Percentiles rank a stretch among this genome's conserved stretches.
Evolutionary conservation across 2,113 vertebrate genomes (phyloP).

Genomic region (Rhombomys opimus): DNA sequence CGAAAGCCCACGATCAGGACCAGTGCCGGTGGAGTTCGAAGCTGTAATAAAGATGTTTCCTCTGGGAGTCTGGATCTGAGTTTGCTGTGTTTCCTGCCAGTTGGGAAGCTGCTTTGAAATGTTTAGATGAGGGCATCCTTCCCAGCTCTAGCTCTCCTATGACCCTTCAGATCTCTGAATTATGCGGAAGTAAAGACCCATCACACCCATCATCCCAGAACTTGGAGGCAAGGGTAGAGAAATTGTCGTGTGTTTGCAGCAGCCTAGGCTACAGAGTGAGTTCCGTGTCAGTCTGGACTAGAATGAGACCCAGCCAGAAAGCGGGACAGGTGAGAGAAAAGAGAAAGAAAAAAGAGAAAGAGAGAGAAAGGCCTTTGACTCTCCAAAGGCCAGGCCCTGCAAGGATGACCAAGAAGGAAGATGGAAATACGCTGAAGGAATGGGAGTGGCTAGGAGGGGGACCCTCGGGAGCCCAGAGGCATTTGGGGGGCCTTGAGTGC

Average conservation of each 20-base stretch:
- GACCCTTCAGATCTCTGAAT: background rate
- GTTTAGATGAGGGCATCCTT: background rate
- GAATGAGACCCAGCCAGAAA: background rate
- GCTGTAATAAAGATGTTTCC: constrained; percentile 55
- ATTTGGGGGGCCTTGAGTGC: background rate
- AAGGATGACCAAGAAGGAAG: background rate
- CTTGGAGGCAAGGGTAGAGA: background rate
- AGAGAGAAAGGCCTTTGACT: background rate
- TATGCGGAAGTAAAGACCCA: background rate
- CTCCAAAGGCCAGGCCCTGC: background rate
- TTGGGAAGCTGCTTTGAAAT: background rate
- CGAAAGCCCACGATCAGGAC: background rate
- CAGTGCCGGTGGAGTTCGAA: background rate
- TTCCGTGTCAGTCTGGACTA: background rate
- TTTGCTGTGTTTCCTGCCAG: background rate
- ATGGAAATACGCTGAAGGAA: background rate
- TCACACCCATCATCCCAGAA: background rate
- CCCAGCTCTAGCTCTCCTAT: background rate
- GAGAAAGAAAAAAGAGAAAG: background rate
- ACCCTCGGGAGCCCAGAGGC: background rate
- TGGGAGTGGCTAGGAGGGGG: background rate
- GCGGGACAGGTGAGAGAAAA: background rate
- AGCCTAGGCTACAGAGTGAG: background rate
- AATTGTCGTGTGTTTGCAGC: background rate
- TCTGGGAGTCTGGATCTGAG: background rate